These are phyloP conservation scores for Tachuris rubrigastra DNA, from an alignment of 2,113 vertebrate species.

Conservation along the genomic window DNA sequence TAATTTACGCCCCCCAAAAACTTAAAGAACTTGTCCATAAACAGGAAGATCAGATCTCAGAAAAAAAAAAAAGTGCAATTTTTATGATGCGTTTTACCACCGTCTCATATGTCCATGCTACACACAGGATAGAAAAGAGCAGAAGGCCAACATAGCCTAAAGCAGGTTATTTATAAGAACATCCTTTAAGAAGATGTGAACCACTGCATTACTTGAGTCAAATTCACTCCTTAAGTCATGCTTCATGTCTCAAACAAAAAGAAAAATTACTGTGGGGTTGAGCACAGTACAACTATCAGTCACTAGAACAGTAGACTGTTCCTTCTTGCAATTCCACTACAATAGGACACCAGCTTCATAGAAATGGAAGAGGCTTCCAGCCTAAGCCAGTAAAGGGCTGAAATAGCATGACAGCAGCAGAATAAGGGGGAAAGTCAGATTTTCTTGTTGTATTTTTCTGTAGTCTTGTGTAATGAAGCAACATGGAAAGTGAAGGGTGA, in stretches of 20 bases:
- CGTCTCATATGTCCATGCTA: background rate
- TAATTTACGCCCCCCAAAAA: background rate
- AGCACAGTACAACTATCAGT: background rate
- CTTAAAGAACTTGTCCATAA: background rate
- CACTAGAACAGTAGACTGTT: accelerated
- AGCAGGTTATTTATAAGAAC: background rate
- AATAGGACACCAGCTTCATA: background rate
- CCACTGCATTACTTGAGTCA: background rate
- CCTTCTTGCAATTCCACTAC: background rate
- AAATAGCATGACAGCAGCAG: background rate
- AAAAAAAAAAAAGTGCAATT: background rate
- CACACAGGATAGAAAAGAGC: background rate
- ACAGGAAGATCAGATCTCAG: background rate
- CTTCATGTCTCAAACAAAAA: background rate
- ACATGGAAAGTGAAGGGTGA: background rate
- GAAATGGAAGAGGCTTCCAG: background rate
- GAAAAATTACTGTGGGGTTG: background rate
- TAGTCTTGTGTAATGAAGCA: background rate
- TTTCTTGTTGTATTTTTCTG: background rate
- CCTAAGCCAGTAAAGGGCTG: background rate
- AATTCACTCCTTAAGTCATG: background rate
- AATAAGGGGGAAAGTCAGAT: background rate
- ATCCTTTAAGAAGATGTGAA: background rate
- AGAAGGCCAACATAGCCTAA: background rate
- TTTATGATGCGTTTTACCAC: background rate